A percentile compares a stretch with the other conserved stretches of the same genome.
phyloP scores from a whole-genome alignment of 2,797 vertebrate species.

The Syncerus caffer region DNA sequence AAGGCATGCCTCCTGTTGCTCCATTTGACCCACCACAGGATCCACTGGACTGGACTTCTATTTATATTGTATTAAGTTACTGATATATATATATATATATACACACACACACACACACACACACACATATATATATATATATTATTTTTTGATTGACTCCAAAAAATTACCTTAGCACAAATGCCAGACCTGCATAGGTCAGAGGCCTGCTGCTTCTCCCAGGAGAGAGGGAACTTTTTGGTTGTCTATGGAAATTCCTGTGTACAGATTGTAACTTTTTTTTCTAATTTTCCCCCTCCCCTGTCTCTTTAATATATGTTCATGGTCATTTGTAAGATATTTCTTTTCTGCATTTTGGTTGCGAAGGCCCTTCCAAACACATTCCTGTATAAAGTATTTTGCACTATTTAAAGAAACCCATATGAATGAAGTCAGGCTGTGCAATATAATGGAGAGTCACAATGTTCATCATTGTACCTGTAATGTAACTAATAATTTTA shows the following conservation, averaged over 20 bases:
- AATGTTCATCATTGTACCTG: conserved; percentile 94
- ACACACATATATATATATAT: conserved; percentile 61
- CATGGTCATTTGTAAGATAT: conserved; percentile 92
- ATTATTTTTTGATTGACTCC: conserved; percentile 80
- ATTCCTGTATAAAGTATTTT: conserved; percentile 98
- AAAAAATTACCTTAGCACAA: conserved; percentile 77
- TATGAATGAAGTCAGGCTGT: conserved; percentile 95
- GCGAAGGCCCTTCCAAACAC: conserved; percentile 89
- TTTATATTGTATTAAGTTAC: conserved; percentile 88
- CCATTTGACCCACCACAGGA: conserved; percentile 89
- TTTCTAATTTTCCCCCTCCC: conserved; percentile 79
- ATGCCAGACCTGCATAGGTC: conserved; percentile 85
- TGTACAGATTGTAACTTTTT: conserved; percentile 90
- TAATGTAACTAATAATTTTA: conserved; percentile 95
- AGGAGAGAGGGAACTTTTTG: conserved; percentile 88
- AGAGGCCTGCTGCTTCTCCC: conserved; percentile 86
- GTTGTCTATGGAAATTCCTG: conserved; percentile 94
- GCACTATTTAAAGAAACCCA: conserved; percentile 97
- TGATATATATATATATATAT: conserved; percentile 80
- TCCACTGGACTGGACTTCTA: conserved; percentile 92
- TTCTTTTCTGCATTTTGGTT: conserved; percentile 83
- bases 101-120: conserved; percentile 74
- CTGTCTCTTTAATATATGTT: conserved; percentile 86
- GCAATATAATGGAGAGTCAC: conserved; percentile 94
- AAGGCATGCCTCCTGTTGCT: conserved; percentile 83